phyloP scores from a whole-genome alignment of 1,140 invertebrate species.

The Hyposmocoma kahamanoa region DNA sequence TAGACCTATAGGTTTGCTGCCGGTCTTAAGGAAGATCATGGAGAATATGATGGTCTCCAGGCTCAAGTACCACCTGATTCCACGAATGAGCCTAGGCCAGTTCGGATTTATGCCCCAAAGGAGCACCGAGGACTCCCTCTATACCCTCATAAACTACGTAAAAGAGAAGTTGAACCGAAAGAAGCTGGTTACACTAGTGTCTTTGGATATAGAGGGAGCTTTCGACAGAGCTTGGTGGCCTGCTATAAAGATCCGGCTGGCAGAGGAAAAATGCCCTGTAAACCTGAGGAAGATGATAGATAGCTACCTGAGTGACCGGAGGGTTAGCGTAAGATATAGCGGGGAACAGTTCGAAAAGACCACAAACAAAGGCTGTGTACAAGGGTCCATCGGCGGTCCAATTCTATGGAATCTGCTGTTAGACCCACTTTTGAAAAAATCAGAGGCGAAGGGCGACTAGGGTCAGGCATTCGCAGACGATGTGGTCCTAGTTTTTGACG shows the following conservation, averaged over 20 bases:
- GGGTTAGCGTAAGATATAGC: neutral
- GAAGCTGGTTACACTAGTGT: neutral
- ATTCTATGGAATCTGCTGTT: too few species aligned
- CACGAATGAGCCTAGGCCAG: neutral
- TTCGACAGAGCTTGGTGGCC: too few species aligned
- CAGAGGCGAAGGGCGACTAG: neutral
- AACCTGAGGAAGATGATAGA: neutral
- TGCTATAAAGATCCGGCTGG: neutral
- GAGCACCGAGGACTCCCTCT: too few species aligned
- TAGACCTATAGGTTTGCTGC: neutral
- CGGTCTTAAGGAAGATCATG: neutral
- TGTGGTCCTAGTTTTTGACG: neutral
- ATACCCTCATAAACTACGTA: too few species aligned
- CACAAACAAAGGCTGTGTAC: neutral
- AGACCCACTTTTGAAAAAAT: neutral
- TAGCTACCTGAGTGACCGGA: neutral
- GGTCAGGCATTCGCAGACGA: neutral
- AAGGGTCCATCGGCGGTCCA: neutral
- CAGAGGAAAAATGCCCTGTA: neutral
- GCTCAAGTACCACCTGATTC: neutral
- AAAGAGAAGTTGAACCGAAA: neutral
- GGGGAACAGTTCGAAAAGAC: neutral
- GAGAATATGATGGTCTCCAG: neutral
- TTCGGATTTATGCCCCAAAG: conserved; percentile 1
- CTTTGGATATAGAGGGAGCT: conserved; percentile 3